Evolutionary conservation across 2,113 vertebrate species (phyloP), one percentile per base, ranked within the genome.

Genomic region (Pleuronectes platessa): DNA sequence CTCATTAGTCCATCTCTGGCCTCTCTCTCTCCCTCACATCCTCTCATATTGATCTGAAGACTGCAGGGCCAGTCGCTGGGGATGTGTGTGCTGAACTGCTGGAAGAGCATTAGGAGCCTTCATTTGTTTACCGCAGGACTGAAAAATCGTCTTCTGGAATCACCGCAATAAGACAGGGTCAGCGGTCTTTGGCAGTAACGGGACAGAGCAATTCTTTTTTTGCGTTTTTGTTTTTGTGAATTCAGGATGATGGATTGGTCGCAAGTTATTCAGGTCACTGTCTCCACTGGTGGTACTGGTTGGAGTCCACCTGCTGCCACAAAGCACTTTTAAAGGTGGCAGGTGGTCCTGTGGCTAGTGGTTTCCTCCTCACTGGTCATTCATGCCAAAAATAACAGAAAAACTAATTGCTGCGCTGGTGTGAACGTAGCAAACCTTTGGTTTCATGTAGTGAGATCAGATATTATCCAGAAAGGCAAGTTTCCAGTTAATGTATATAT

Each of bases 1-100:
- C 78, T 86, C 74, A 81, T 84, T 84, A 84, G 80, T 79, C 73
- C 80, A 83, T 78, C 70, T 79, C 61, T 82, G 76, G 74, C 74
- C 68, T 80, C 78, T 72, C 69, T 74, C 31, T 31, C 27, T 76
- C 68, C 26, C 62, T 78, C 70, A 74, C 86, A 70, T 78, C 81
- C 86, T 61, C 59, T 54, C 18, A 18, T 71, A 85, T 89, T 81
- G 79, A 88, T 88, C 65, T 49, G 71, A 70, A 37, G 74, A 68
- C 74, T 81, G 74, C 42, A 23, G 78, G 82, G 82, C 72, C 37
- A 14, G 55, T 60, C 71, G 23, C 67, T 54, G 40, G 79, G 77
- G 61, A 83, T 35, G 18, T 47, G 78, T 67, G 55, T 76, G 79
- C 65, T 45, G 49, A 70, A 78, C 40, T 64, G n/a, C 70, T 78